Evolutionary conservation across 2,888 invertebrate species (phyloP).

Genomic region (Lasioglossum leucozonium): DNA sequence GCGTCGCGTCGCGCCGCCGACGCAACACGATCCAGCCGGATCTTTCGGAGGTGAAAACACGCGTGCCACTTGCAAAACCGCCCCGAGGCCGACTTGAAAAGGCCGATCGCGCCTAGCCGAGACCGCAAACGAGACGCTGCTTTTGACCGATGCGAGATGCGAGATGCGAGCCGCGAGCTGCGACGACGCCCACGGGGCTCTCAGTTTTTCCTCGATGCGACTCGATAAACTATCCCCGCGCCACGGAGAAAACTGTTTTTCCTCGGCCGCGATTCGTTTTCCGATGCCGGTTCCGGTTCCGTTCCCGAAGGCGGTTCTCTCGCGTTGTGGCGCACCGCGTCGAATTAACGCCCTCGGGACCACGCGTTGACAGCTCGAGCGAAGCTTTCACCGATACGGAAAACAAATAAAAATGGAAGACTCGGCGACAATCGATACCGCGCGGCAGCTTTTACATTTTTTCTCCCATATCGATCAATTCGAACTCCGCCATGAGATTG

Average conservation of each 20-base stretch:
- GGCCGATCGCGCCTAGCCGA: constrained; percentile 32
- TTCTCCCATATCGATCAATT: too few relatives aligned
- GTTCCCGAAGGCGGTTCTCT: background rate
- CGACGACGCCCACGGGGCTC: constrained; percentile 1
- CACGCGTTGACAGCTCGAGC: background rate
- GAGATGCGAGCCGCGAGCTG: background rate
- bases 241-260: background rate
- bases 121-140: background rate
- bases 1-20: background rate
- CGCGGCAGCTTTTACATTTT: too few relatives aligned
- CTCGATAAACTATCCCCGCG: background rate
- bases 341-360: background rate
- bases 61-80: constrained; percentile 44
- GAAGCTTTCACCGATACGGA: too few relatives aligned
- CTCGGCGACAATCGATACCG: background rate
- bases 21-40: constrained; percentile 8
- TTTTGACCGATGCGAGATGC: background rate
- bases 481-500: background rate
- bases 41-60: constrained; percentile 37
- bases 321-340: background rate
- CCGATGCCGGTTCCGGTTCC: background rate
- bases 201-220: background rate
- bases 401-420: background rate
- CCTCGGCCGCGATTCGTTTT: background rate
- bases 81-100: constrained; percentile 45